These are phyloP conservation scores for Drosophila demipolita DNA, from an alignment of 2,888 invertebrate species.

Conservation along the genomic window DNA sequence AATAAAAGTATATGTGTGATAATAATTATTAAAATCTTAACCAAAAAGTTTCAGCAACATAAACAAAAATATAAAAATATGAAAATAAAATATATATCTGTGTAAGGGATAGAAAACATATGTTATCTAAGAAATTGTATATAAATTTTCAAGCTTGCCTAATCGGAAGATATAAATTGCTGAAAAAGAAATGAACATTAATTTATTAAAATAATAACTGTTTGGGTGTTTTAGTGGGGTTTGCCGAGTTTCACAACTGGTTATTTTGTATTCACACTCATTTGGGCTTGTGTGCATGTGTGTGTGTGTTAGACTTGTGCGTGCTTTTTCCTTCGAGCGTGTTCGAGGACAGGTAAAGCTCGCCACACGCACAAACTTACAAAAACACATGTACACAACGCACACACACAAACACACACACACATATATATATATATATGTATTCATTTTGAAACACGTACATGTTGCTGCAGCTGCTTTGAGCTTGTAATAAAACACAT, in stretches of 20 bases:
- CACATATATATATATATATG: neutral
- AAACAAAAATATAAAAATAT: too few species aligned
- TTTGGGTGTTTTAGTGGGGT: slow-evolving; percentile 42
- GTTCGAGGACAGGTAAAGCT: slow-evolving; percentile 50
- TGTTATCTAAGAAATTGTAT: too few species aligned
- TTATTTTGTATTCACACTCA: slow-evolving; percentile 17
- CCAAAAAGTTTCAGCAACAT: neutral
- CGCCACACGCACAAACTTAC: slow-evolving; percentile 16
- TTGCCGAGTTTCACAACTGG: slow-evolving; percentile 17
- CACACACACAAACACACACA: neutral
- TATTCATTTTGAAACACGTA: slow-evolving; percentile 16
- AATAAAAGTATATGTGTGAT: neutral
- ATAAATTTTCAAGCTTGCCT: too few species aligned
- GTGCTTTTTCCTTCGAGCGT: slow-evolving; percentile 59
- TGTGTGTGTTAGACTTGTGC: slow-evolving; percentile 49
- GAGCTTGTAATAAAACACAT: slow-evolving; percentile 26
- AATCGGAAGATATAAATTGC: neutral
- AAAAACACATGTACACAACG: slow-evolving; percentile 1
- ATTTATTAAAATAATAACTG: neutral
- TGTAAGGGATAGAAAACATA: neutral
- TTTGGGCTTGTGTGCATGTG: slow-evolving; percentile 14
- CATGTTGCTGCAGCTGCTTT: slow-evolving; percentile 55
- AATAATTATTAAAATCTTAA: neutral
- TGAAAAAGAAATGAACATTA: neutral
- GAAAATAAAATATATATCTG: too few species aligned